Base-by-base conservation (phyloP, 2,888 invertebrate species). In the Flabesymbios commensalis region DNA sequence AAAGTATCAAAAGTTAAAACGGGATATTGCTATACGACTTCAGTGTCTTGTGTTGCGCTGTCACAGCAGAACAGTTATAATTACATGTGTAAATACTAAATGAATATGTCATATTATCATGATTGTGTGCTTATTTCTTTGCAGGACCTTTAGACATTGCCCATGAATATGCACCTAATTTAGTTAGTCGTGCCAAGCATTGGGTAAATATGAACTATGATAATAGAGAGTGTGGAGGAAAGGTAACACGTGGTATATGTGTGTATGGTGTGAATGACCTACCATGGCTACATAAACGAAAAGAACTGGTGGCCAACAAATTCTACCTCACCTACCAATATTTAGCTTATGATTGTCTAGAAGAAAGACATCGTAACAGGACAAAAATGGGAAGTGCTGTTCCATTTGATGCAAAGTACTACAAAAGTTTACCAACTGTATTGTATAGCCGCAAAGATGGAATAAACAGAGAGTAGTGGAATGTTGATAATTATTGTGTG, bases 251-350 rank as follows among this genome's bases (percentile, higher is more conserved):
- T 14, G 76, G 76, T 1, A 72, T 80, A 3, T 80, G 80, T 52
- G 70, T 79, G 1, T 79, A 73, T 59, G 78, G 78, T 0, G 64
- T 77, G 0, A 69, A 70, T 14, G 79, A 68, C 47, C 36, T 76
- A 2, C 63, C 69, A 1, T 68, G 68, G 64, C 69, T 80, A 14
- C 58, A 67, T 1, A 62, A 64, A 10, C 61, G 72, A 24, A 68
- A 64, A 17, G 72, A 76, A 54, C 64, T 80, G 10, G 77, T 79
- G 61, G 77, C 74, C 3, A 79, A 80, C 58, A 80, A 80, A 63
- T 77, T 80, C 59, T 70, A 78, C 54, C 24, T 67, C 10, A 69
- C 73, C 22, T 75, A 65, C 55, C 72, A 78, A 36, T 74, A 74
- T n/a, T 61, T 74, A 4, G 73, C 73, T 1, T 57, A 74, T 2